These are phyloP conservation scores for Cerastis rubricosa DNA, from an alignment of 2,888 invertebrate genomes.

Conservation along the genomic window DNA sequence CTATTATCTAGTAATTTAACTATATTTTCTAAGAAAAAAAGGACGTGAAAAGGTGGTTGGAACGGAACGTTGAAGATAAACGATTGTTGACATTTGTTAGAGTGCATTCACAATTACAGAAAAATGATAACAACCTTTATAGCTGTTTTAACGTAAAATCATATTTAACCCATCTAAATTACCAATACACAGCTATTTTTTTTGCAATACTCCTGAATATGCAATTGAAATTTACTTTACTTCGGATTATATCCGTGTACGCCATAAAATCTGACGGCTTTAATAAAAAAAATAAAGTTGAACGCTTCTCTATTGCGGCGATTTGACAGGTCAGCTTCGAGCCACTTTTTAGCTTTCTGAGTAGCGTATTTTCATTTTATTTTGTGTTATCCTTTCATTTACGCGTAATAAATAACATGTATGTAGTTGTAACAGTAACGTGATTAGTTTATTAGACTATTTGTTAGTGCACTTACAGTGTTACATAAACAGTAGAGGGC, in stretches of 20 bases:
- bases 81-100: slow-evolving; percentile 60
- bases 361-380: slow-evolving; percentile 85
- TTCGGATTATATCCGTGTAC: not conserved
- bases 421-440: slow-evolving; percentile 79
- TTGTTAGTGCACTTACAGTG: slow-evolving; percentile 86
- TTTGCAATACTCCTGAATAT: not conserved
- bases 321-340: slow-evolving; percentile 89
- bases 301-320: slow-evolving; percentile 82
- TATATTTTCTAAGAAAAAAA: not conserved
- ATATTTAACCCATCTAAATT: not conserved
- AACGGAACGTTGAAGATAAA: slow-evolving; percentile 43
- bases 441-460: slow-evolving; percentile 77
- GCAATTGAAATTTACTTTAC: not conserved
- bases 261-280: slow-evolving; percentile 16
- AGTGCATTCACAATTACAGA: slow-evolving; percentile 46
- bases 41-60: not conserved
- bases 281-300: slow-evolving; percentile 51
- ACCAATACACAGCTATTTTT: not conserved
- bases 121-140: not conserved
- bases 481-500: slow-evolving; percentile 87
- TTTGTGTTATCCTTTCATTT: slow-evolving; percentile 82
- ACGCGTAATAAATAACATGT: slow-evolving; percentile 77
- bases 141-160: not conserved
- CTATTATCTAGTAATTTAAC: not conserved
- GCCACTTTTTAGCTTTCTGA: slow-evolving; percentile 86